phyloP scores from a whole-genome alignment of 92 coral and sea anemone species.

The Umimayanthus chanpuru region DNA sequence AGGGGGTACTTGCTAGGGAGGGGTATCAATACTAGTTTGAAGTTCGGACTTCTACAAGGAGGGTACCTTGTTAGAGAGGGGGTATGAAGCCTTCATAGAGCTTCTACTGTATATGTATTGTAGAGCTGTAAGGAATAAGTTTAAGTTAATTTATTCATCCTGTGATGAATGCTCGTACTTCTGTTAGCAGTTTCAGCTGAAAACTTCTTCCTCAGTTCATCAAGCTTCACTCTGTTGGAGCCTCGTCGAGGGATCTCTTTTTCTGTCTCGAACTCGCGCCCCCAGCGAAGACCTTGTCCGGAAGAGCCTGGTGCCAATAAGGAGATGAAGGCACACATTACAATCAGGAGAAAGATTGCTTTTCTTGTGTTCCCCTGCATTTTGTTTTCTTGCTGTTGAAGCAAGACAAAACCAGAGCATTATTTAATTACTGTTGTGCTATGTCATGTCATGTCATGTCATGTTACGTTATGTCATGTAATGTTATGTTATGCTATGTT shows the following conservation, averaged over 20 bases:
- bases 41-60: no score
- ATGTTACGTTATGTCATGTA: no score
- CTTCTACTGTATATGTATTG: no score
- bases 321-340: neutral
- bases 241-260: neutral
- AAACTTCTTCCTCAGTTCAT: conserved; percentile 1
- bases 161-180: neutral
- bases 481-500: neutral
- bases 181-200: neutral
- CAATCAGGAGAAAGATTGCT: neutral
- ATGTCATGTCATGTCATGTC: neutral
- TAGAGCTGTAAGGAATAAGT: neutral
- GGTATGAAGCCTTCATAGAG: no score
- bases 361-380: neutral
- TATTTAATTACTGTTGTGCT: neutral
- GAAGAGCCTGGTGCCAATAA: conserved; percentile 10
- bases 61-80: no score
- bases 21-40: no score
- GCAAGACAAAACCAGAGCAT: neutral
- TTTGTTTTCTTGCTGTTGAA: conserved; percentile 2
- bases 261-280: conserved; percentile 36
- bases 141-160: neutral
- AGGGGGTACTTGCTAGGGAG: no score
- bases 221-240: neutral
- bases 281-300: conserved; percentile 45